Conservation (phyloP, 35 echinoderm and acorn worm genomes). For the Apostichopus californicus region DNA sequence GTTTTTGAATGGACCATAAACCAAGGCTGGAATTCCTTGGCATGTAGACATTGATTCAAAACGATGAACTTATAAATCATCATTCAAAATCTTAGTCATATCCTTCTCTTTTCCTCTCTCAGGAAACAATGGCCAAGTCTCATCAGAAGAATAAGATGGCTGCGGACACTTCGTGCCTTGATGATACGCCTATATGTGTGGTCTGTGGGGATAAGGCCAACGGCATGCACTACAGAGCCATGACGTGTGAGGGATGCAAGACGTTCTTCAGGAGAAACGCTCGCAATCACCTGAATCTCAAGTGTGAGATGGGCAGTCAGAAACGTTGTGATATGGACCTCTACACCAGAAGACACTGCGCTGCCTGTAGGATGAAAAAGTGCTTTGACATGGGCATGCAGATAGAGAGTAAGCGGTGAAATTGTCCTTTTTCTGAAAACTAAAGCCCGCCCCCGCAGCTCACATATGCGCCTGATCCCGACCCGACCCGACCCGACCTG, state of each 20-base stretch:
- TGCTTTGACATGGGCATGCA: constrained; percentile 85
- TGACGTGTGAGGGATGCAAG: constrained; percentile 92
- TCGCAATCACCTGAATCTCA: constrained; percentile 59
- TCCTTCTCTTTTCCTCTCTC: too few relatives aligned
- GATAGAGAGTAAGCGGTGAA: constrained; percentile 68
- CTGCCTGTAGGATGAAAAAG: constrained; percentile 82
- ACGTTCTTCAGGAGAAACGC: constrained; percentile 88
- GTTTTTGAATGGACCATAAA: too few relatives aligned
- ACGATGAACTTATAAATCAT: too few relatives aligned
- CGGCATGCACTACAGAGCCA: constrained; percentile 86
- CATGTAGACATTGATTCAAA: too few relatives aligned
- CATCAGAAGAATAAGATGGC: background rate
- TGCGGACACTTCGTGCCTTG: constrained; percentile 6
- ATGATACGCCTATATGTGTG: constrained; percentile 52
- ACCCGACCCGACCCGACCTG: too few relatives aligned
- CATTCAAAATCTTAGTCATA: too few relatives aligned
- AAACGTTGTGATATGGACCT: constrained; percentile 81
- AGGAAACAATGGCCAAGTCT: constrained; percentile 6
- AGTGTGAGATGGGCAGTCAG: constrained; percentile 76
- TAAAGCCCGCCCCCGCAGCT: too few relatives aligned
- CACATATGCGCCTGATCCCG: too few relatives aligned
- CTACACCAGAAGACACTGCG: constrained; percentile 86
- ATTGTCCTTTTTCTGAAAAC: too few relatives aligned
- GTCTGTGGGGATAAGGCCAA: constrained; percentile 91
- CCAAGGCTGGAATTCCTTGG: too few relatives aligned